phyloP scores from a whole-genome alignment of 2,797 vertebrate genomes.

The Lindbergichthys nudifrons region DNA sequence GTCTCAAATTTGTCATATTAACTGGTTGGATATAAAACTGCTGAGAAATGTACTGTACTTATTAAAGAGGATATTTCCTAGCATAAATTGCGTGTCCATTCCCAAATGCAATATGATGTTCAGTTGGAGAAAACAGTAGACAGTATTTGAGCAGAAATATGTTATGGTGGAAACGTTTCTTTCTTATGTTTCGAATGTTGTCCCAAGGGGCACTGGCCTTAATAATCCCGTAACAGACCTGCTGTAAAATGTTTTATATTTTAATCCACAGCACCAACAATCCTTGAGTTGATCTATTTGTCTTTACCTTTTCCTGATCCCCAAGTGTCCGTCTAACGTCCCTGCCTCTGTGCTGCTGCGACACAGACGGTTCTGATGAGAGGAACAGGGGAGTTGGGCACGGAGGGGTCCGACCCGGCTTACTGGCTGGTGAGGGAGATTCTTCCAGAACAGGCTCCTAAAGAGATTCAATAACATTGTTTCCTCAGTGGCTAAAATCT shows the following conservation, averaged over 20 bases:
- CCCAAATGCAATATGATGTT: not conserved
- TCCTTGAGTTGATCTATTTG: not conserved
- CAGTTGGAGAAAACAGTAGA: not conserved
- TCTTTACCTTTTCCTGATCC: slow-evolving; percentile 74
- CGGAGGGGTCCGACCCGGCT: slow-evolving; percentile 42
- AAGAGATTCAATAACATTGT: slow-evolving; percentile 35
- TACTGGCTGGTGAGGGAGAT: slow-evolving; percentile 35
- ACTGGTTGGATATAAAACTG: not conserved
- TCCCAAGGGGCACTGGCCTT: not conserved
- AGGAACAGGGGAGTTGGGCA: slow-evolving; percentile 60
- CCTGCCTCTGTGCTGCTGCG: slow-evolving; percentile 77
- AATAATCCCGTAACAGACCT: not conserved
- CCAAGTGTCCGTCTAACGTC: slow-evolving; percentile 62
- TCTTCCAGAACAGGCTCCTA: slow-evolving; percentile 76
- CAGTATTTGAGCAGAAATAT: not conserved
- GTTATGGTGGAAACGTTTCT: not conserved
- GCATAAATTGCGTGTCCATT: not conserved
- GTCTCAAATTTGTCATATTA: not conserved
- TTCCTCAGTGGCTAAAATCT: not conserved
- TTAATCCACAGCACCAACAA: not conserved
- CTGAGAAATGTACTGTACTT: not conserved
- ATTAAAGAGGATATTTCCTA: not conserved
- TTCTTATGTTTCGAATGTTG: not conserved
- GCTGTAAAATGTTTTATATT: not conserved
- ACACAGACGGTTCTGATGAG: slow-evolving; percentile 81